Base-by-base conservation (phyloP, 2,888 invertebrate species). In the Argyresthia goedartella region DNA sequence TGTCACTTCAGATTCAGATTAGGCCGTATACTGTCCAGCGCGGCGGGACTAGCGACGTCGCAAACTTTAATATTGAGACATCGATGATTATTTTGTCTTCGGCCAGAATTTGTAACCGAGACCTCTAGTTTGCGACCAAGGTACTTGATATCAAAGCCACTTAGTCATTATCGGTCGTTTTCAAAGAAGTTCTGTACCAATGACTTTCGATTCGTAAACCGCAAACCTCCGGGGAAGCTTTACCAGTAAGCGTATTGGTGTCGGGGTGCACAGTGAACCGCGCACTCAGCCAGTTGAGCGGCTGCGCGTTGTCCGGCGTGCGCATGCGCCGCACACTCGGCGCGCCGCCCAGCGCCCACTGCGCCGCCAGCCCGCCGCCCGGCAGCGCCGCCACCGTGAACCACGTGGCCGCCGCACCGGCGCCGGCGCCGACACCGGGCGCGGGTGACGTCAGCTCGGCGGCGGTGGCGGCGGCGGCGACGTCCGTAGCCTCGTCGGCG, bases 311-410 rank as follows among this genome's bases (percentile, higher is more conserved):
- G 66, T 69, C 56, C 53, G 69, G 68, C 51, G 62, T 56, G 67
- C 66, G 39, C 65, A 64, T 43, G 63, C 88, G 81, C 11, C 91
- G 13, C 44, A 49, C 51, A 44, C 16, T 50, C 55, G 67, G 63
- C 13, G 67, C 71, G 10, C 67, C 64, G 49, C 84, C 85, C 56
- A 91, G 79, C 56, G 86, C 88, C 92, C 91, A 95, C 58, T 91
- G 89, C 50, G 93, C 84, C 1, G 91, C 89, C 25, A 93, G n/a
- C n/a, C 90, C 63, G 91, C 90, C 63, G 91, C 91, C 60, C 88
- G 88, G 16, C 15, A n/a, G 1, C 55, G 92, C 91, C 54, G 91
- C 92, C 53, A 94, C 88, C 44, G 90, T 90, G 73, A 94, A 93
- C 80, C 74, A 73, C 59, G 42, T 47, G 56, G 42, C 89, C 90